Conservation (phyloP, 1,140 invertebrate species). For the Scaptomyza hsui region DNA sequence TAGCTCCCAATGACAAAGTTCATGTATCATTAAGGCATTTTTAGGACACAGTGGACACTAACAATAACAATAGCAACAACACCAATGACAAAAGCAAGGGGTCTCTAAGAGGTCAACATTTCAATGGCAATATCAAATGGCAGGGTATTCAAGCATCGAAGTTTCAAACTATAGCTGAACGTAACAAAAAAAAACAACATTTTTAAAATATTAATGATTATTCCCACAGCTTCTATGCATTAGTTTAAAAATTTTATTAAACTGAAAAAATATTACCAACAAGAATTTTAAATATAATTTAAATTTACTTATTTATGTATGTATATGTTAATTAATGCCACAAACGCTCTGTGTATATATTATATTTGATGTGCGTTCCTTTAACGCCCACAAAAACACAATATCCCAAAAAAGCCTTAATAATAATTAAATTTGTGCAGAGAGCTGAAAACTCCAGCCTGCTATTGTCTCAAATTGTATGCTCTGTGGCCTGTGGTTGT, state of each 20-base stretch:
- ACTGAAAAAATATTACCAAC: too few species aligned
- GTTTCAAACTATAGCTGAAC: too few species aligned
- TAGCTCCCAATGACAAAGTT: constrained; percentile 63
- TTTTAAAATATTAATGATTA: neutral
- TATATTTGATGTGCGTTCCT: too few species aligned
- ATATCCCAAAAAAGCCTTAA: neutral
- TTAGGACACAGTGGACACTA: constrained; percentile 33
- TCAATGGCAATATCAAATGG: neutral
- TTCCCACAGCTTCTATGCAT: too few species aligned
- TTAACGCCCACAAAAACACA: neutral
- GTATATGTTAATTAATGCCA: too few species aligned
- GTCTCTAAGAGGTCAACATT: neutral
- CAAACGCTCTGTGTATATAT: neutral
- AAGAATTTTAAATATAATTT: too few species aligned
- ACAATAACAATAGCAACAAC: constrained; percentile 40
- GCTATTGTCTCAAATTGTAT: constrained; percentile 10
- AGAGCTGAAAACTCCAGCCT: neutral
- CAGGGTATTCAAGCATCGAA: too few species aligned
- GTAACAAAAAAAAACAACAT: neutral
- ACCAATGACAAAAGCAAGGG: constrained; percentile 2
- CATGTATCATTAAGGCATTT: constrained; percentile 70
- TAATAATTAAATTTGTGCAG: constrained; percentile 30
- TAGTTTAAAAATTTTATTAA: too few species aligned
- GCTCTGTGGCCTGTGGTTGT: constrained; percentile 26
- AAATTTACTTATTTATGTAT: too few species aligned